Conservation (phyloP, 2,797 vertebrate genomes). For the Tragelaphus eurycerus region DNA sequence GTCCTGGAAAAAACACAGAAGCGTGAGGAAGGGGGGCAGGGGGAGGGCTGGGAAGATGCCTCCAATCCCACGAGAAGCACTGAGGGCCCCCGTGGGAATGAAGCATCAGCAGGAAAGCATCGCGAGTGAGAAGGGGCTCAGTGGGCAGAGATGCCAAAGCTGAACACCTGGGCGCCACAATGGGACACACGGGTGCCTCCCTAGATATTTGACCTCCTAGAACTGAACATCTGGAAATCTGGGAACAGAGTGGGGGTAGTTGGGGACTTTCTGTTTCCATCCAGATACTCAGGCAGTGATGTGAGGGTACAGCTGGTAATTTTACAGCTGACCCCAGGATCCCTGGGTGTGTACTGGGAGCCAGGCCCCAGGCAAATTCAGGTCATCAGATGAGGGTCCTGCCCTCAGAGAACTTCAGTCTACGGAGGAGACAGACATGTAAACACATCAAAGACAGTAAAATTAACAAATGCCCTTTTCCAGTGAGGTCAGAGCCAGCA, state of each 20-base stretch:
- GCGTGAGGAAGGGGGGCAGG: slow-evolving; percentile 43
- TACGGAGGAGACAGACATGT: background rate
- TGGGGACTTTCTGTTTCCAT: background rate
- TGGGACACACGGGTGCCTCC: background rate
- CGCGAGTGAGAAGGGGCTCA: background rate
- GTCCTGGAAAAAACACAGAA: slow-evolving; percentile 66
- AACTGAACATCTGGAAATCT: background rate
- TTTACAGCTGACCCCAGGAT: background rate
- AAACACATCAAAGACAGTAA: slow-evolving; percentile 26
- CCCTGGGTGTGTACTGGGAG: background rate
- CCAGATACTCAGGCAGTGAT: background rate
- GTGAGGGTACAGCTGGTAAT: background rate
- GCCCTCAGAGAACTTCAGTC: slow-evolving; percentile 42
- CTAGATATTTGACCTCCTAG: background rate
- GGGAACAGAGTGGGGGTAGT: background rate
- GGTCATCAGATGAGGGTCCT: slow-evolving; percentile 20
- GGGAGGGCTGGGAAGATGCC: background rate
- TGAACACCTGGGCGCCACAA: background rate
- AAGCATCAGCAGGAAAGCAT: background rate
- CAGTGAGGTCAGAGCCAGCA: background rate
- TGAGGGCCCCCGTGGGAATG: background rate
- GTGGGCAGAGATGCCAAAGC: background rate
- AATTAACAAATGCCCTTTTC: background rate
- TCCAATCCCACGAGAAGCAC: background rate
- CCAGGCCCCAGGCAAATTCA: background rate